Evolutionary conservation across 2,113 vertebrate genomes (phyloP).

Genomic region (Melospiza georgiana): DNA sequence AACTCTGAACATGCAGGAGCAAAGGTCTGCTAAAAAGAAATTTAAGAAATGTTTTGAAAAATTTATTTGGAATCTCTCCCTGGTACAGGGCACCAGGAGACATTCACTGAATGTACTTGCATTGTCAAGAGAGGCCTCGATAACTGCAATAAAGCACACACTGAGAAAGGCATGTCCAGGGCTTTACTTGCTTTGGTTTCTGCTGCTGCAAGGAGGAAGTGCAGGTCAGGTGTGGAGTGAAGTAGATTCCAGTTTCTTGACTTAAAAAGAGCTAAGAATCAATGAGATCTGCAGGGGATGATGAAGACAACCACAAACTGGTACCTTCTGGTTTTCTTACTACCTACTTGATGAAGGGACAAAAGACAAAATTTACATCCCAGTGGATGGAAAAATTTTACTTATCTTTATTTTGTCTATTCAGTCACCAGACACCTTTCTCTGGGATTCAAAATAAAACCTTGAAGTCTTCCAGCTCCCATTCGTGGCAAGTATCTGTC

Average conservation of each 20-base stretch:
- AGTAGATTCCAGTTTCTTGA: background rate
- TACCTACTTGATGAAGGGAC: background rate
- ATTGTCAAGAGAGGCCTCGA: background rate
- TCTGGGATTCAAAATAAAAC: background rate
- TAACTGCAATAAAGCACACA: background rate
- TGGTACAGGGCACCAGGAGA: background rate
- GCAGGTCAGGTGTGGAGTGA: background rate
- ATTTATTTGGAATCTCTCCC: background rate
- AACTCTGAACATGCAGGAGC: background rate
- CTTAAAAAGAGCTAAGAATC: background rate
- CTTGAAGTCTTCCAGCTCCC: background rate
- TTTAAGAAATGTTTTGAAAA: conserved; percentile 19
- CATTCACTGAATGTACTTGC: background rate
- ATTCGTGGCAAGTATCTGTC: background rate
- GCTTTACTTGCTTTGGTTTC: background rate
- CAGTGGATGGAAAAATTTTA: background rate
- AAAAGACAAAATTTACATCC: background rate
- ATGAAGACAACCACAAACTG: background rate
- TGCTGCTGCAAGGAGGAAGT: background rate
- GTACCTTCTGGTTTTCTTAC: background rate
- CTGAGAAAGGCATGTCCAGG: background rate
- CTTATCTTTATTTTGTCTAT: background rate
- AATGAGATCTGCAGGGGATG: background rate
- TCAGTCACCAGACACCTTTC: background rate
- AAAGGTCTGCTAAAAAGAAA: conserved; percentile 3